Base-by-base conservation (phyloP, 2,113 vertebrate genomes). In the Sialia sialis region DNA sequence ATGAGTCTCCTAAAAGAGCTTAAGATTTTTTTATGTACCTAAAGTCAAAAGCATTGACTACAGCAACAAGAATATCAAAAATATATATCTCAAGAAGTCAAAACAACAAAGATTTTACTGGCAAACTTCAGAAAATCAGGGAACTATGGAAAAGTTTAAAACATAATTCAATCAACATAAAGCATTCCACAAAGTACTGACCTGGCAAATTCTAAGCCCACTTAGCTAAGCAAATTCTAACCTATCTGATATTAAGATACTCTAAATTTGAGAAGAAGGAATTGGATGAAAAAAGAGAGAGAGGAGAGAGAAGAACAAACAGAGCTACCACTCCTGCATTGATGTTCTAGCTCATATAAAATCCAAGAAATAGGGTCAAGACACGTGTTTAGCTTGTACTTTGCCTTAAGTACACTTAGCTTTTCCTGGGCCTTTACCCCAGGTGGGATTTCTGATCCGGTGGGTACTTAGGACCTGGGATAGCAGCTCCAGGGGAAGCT, bases 381-480 rank as follows among this genome's bases (percentile, higher is more conserved):
- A n/a, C 44, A 15, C 2, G 6, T 12, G 5, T 1, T 29, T 48
- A 19, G 23, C 4, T 34, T 0, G 0, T 20, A 13, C 25, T 34
- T 20, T 49, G 13, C 29, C 20, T 34, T 16, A 41, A 66, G 4
- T 9, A 34, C 20, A 9, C 19, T 34, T 49, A 30, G 34, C 3
- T 56, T 56, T 41, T 56, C 30, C 41, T 30, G 34, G 12, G 3
- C 8, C 9, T 10, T 20, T 56, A 12, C 6, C 10, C 3, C 6
- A 23, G 10, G 8, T 29, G 51, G 17, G 10, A 64, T 39, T 48
- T 48, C 23, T 29, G 34, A 5, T 48, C 25, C 0, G 0, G 7
- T 48, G 19, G 6, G 16, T 13, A 5, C 43, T 30, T 23, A 56
- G 15, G n/a, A 16, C 19, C 23, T 34, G 25, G 34, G 16, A 30